phyloP scores from a whole-genome alignment of 1,140 invertebrate genomes.

The Chymomyza costata region DNA sequence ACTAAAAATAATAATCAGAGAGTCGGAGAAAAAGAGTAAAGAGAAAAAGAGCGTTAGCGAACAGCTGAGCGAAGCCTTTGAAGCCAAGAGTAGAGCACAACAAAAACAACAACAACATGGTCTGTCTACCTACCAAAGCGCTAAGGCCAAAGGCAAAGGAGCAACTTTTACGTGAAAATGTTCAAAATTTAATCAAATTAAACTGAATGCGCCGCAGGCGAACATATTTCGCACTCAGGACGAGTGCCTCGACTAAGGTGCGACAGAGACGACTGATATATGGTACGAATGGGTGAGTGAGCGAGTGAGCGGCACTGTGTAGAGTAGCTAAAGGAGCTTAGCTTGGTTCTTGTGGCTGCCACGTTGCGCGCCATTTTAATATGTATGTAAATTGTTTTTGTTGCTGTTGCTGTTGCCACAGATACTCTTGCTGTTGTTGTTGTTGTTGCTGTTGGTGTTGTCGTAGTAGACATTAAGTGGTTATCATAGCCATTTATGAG shows the following conservation, averaged over 20 bases:
- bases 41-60: constrained; percentile 6
- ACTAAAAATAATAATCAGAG: too few species aligned
- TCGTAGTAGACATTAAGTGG: constrained; percentile 66
- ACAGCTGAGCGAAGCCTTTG: constrained; percentile 27
- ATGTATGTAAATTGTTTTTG: constrained; percentile 72
- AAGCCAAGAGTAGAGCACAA: constrained; percentile 29
- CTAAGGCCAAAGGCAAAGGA: constrained; percentile 40
- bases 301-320: neutral
- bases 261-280: constrained; percentile 8
- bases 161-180: constrained; percentile 72
- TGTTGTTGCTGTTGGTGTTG: constrained; percentile 15
- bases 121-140: neutral
- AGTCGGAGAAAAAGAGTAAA: too few species aligned
- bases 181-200: constrained; percentile 75
- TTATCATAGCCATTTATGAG: constrained; percentile 75
- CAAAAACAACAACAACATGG: neutral
- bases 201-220: constrained; percentile 71
- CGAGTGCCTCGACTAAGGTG: constrained; percentile 24
- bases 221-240: constrained; percentile 67
- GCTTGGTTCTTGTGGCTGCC: constrained; percentile 16
- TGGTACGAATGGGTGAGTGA: constrained; percentile 2
- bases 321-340: constrained; percentile 36
- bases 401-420: constrained; percentile 13
- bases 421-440: neutral
- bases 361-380: constrained; percentile 66